phyloP scores from a whole-genome alignment of 1,140 invertebrate species.

The Drosophila mayri region DNA sequence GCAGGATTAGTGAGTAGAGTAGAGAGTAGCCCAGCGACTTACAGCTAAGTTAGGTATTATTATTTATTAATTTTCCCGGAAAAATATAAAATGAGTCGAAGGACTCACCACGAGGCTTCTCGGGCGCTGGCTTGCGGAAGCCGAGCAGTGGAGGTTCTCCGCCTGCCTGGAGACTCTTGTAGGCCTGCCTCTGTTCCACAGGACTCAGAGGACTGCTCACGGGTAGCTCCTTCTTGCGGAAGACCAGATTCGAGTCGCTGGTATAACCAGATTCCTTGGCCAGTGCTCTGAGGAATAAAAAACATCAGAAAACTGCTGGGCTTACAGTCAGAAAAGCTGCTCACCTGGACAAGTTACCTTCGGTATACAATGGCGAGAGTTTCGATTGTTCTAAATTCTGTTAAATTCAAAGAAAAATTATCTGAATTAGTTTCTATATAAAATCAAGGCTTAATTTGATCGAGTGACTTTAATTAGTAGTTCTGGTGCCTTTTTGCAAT shows the following conservation, averaged over 20 bases:
- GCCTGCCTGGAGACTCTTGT: constrained; percentile 94
- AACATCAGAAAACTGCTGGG: not conserved
- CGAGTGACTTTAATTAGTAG: constrained; percentile 58
- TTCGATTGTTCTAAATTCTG: constrained; percentile 89
- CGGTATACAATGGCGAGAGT: constrained; percentile 85
- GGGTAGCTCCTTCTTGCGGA: constrained; percentile 89
- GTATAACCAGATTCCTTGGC: constrained; percentile 95
- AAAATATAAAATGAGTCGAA: fast-evolving
- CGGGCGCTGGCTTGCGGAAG: constrained; percentile 94
- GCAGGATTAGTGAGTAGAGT: constrained; percentile 51
- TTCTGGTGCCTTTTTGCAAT: constrained; percentile 64
- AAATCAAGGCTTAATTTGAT: not conserved
- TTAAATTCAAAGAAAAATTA: not conserved
- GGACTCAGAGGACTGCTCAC: constrained; percentile 90
- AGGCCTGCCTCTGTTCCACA: constrained; percentile 91
- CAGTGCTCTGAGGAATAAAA: constrained; percentile 60
- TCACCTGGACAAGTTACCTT: constrained; percentile 84
- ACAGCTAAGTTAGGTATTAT: constrained; percentile 24
- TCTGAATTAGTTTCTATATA: not conserved
- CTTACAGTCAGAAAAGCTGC: not conserved
- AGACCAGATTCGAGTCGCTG: constrained; percentile 94
- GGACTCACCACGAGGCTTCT: constrained; percentile 91
- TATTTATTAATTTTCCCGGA: not conserved
- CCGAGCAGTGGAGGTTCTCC: constrained; percentile 96
- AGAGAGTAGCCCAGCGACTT: constrained; percentile 51